phyloP scores from a whole-genome alignment of 2,888 invertebrate species.

The Athetis lepigone region DNA sequence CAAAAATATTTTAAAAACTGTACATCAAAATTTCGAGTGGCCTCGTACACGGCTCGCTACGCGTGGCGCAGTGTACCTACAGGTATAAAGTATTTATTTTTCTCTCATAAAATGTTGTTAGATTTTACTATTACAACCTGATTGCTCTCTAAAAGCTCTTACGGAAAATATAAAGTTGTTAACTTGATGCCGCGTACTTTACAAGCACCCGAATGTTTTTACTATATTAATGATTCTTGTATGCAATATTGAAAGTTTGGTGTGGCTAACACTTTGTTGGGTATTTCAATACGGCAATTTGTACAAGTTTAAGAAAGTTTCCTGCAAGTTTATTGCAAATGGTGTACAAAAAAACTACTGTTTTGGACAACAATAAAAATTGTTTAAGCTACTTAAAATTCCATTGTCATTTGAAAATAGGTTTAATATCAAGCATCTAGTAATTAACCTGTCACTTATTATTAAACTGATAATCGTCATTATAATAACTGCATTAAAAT shows the following conservation, averaged over 20 bases:
- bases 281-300: too few relatives aligned
- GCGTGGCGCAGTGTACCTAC: neutral
- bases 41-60: neutral
- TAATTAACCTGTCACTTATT: too few relatives aligned
- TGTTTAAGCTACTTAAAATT: too few relatives aligned
- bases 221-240: constrained; percentile 26
- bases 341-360: too few relatives aligned
- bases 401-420: too few relatives aligned
- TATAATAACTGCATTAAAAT: too few relatives aligned
- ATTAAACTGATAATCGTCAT: too few relatives aligned
- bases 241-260: constrained; percentile 47
- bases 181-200: constrained; percentile 20
- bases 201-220: constrained; percentile 23
- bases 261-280: constrained; percentile 28
- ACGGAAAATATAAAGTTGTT: constrained; percentile 32
- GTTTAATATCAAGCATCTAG: too few relatives aligned
- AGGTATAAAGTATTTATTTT: constrained; percentile 39
- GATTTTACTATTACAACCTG: constrained; percentile 33
- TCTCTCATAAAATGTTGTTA: constrained; percentile 39
- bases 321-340: too few relatives aligned
- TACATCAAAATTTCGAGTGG: constrained; percentile 22
- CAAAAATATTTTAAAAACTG: constrained; percentile 16
- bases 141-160: constrained; percentile 41
- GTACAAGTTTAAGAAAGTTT: too few relatives aligned
- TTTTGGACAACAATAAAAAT: too few relatives aligned